A percentile compares a stretch with the other conserved stretches of the same genome.
These are phyloP conservation scores for Rousettus leschenaultii DNA, from an alignment of 2,113 vertebrate species.

Conservation along the genomic window DNA sequence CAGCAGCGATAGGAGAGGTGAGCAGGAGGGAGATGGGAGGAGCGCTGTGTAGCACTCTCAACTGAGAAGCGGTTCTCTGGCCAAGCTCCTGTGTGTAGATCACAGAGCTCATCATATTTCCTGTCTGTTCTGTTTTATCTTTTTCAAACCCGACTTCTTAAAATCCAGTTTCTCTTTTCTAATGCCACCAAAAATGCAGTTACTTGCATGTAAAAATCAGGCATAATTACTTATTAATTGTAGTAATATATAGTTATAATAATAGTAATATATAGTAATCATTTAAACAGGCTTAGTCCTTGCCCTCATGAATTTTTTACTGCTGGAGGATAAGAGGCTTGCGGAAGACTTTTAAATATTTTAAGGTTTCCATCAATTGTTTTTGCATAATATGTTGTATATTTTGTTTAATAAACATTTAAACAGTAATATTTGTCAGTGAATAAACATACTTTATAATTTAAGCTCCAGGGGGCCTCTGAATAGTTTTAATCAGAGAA, in stretches of 20 bases:
- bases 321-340: background rate
- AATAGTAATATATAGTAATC: background rate
- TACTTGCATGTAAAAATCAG: background rate
- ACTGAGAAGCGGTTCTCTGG: background rate
- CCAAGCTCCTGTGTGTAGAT: background rate
- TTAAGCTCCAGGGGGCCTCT: background rate
- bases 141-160: background rate
- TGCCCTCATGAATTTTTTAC: background rate
- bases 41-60: background rate
- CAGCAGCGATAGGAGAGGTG: background rate
- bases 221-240: background rate
- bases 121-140: background rate
- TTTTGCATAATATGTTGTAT: conserved; percentile 17
- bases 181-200: background rate
- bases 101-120: background rate
- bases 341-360: background rate
- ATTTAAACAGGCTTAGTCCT: background rate
- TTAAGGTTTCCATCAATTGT: background rate
- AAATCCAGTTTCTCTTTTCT: background rate
- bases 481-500: background rate
- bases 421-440: background rate
- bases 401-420: background rate
- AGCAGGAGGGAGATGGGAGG: background rate
- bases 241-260: background rate
- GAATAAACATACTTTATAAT: background rate